phyloP scores from a whole-genome alignment of 2,888 invertebrate species.

The Polyploca ridens region DNA sequence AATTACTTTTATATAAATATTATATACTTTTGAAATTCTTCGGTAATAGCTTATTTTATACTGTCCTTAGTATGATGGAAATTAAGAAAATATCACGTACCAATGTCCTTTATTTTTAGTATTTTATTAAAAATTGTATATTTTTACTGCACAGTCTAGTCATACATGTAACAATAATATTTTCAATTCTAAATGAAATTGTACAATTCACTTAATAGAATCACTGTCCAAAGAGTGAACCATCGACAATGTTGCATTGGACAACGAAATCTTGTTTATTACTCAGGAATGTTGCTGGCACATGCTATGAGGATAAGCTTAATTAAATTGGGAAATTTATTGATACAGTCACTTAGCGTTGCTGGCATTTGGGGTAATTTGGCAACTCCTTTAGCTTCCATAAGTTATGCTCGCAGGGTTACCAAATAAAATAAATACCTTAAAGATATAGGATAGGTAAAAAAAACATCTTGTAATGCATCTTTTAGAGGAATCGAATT shows the following conservation, averaged over 20 bases:
- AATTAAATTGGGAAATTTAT: conserved; percentile 76
- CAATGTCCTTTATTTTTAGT: background rate
- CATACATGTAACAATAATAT: conserved; percentile 7
- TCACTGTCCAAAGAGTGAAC: conserved; percentile 8
- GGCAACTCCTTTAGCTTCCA: conserved; percentile 13
- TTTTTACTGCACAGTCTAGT: background rate
- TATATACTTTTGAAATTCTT: background rate
- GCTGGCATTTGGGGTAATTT: conserved; percentile 38
- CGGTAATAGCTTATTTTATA: background rate
- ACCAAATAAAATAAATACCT: background rate
- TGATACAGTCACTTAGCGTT: conserved; percentile 47
- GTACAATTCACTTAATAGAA: conserved; percentile 34
- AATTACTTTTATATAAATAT: no score
- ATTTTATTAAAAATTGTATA: background rate
- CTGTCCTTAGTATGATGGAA: background rate
- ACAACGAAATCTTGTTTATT: conserved; percentile 48
- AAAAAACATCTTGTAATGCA: no score
- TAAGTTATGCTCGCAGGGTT: conserved; percentile 3
- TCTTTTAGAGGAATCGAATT: no score
- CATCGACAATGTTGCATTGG: conserved; percentile 46
- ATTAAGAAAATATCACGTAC: background rate
- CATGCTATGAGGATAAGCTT: conserved; percentile 51
- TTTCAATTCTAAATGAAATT: conserved; percentile 23
- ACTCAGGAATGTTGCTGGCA: conserved; percentile 38
- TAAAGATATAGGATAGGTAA: no score